Conservation (phyloP, 2,888 invertebrate genomes). For the Steinernema hermaphroditum region DNA sequence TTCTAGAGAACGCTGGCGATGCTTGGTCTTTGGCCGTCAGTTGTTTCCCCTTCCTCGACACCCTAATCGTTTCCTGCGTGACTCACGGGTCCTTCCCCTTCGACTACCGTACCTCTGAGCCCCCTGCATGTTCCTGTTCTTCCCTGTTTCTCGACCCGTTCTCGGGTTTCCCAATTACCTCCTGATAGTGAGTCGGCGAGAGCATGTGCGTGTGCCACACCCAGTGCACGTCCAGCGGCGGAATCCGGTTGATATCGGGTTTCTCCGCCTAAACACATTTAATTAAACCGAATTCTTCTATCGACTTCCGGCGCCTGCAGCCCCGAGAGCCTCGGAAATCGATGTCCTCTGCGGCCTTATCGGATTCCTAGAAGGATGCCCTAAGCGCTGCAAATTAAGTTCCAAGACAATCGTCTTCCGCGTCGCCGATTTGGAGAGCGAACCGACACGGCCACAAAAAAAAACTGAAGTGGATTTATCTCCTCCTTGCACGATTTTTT, state of each 20-base stretch:
- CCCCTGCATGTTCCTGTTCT: too few species aligned
- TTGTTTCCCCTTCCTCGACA: too few species aligned
- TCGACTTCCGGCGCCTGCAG: neutral
- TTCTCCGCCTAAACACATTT: conserved; percentile 47
- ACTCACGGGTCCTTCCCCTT: too few species aligned
- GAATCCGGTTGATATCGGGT: conserved; percentile 65
- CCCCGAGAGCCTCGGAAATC: conserved; percentile 14
- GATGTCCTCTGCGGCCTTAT: neutral
- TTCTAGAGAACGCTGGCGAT: too few species aligned
- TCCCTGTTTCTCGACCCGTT: neutral
- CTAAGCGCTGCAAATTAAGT: conserved; percentile 11
- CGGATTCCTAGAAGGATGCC: conserved; percentile 3
- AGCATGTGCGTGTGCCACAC: conserved; percentile 68
- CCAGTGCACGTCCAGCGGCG: conserved; percentile 70
- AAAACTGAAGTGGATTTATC: too few species aligned
- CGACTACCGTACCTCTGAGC: too few species aligned
- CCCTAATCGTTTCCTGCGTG: too few species aligned
- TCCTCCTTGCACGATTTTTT: too few species aligned
- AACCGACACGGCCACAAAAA: neutral
- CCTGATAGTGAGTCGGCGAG: conserved; percentile 52
- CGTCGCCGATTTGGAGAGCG: neutral
- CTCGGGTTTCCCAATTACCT: conserved; percentile 37
- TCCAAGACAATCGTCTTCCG: conserved; percentile 15
- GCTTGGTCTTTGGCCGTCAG: too few species aligned
- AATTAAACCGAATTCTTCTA: conserved; percentile 22